Conservation (phyloP, 1,140 invertebrate species). For the Brachionus koreanus region DNA sequence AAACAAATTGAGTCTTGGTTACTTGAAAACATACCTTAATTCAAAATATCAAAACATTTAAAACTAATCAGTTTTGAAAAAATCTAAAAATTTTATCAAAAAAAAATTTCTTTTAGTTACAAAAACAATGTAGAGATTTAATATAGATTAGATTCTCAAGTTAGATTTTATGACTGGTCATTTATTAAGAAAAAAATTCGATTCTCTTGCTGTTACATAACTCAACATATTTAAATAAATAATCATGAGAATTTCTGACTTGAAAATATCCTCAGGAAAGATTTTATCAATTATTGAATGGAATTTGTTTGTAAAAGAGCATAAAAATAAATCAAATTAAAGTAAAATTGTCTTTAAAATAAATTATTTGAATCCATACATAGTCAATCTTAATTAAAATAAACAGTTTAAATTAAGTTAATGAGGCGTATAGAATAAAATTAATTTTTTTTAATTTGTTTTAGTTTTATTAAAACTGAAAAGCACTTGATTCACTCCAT, state of each 20-base stretch:
- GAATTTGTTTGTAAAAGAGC: neutral
- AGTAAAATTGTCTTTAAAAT: neutral
- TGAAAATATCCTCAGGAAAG: neutral
- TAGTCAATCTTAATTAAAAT: neutral
- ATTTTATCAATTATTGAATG: neutral
- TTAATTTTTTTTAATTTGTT: neutral
- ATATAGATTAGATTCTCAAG: no score
- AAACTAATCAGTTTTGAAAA: no score
- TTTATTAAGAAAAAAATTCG: no score
- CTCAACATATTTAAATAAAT: neutral
- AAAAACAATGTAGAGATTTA: no score
- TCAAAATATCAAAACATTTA: no score
- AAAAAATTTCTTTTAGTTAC: no score
- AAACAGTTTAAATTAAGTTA: conserved; percentile 32
- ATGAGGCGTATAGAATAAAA: neutral
- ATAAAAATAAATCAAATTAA: neutral
- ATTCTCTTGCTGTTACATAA: no score
- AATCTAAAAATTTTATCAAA: no score
- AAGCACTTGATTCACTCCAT: conserved; percentile 14
- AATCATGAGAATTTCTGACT: neutral
- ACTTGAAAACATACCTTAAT: no score
- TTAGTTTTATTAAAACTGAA: neutral
- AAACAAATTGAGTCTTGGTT: no score
- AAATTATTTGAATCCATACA: neutral
- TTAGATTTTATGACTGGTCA: no score